Evolutionary conservation across 1,140 invertebrate genomes (phyloP), one percentile per base, ranked within the genome.

Genomic region (Drosophila dunni): DNA sequence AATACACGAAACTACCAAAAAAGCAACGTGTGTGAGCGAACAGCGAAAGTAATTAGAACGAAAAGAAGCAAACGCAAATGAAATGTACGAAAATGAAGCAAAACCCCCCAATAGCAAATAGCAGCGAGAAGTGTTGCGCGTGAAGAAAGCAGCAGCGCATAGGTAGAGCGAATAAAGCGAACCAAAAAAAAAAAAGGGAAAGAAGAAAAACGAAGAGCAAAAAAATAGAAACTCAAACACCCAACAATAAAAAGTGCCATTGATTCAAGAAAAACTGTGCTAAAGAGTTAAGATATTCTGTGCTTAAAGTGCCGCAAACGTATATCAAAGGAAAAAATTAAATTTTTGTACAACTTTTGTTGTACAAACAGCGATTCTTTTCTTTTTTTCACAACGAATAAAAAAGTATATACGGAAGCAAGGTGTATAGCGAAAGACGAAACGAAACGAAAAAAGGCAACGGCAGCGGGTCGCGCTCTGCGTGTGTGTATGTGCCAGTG

Each of bases 381-480:
- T 80, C 50, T 68, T 78, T 73, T 46, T 29, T 61, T 58, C 57
- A 54, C 64, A 60, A 67, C 60, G 53, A 75, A 64, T 51, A 57
- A 78, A 86, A 81, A 86, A 78, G 79, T 86, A 82, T 82, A 88
- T 88, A 76, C 83, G 79, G 79, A 88, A 88, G 83, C 83, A 88
- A 86, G 82, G 82, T 86, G 81, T 85, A 72, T 66, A 84, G 81
- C 78, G 69, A 81, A 85, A 74, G 78, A 83, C 76, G 66, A 81
- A 67, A 72, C 54, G 56, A 67, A 72, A 71, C 51, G 75, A 81
- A 79, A 80, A 83, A 84, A 83, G 56, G 56, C 66, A 85, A 63
- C 81, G 78, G 79, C 72, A 86, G 79, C 75, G 65, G 69, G 62
- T 73, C 66, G 58, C 45, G 67, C 67, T 71, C 73, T 44, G 53